These are phyloP conservation scores for Rattus rattus DNA, from an alignment of 2,113 vertebrate genomes.

Conservation along the genomic window DNA sequence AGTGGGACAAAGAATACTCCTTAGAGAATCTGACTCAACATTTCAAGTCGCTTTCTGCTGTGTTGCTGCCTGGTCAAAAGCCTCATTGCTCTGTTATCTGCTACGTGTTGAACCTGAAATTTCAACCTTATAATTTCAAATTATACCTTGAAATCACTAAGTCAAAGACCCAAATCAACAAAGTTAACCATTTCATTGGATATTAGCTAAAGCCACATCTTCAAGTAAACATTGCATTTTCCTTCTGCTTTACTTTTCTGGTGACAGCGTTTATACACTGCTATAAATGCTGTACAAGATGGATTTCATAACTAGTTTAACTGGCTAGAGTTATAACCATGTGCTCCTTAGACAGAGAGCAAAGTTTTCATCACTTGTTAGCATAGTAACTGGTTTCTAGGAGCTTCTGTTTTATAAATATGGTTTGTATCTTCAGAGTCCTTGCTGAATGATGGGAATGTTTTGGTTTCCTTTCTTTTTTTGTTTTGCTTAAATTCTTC, in stretches of 20 bases:
- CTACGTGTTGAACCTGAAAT: neutral
- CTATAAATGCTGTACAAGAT: neutral
- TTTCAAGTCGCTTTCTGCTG: neutral
- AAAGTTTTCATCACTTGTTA: neutral
- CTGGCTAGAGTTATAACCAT: too few species aligned
- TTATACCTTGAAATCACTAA: neutral
- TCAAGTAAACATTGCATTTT: neutral
- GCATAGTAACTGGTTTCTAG: neutral
- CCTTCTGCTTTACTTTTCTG: neutral
- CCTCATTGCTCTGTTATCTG: neutral
- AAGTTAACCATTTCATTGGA: neutral
- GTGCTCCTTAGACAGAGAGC: neutral
- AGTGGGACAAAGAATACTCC: neutral
- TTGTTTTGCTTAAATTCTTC: neutral
- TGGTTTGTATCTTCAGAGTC: neutral
- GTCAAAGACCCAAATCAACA: neutral
- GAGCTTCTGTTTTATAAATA: neutral
- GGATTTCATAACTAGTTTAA: neutral
- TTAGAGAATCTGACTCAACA: neutral
- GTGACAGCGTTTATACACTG: neutral
- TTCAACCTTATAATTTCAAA: neutral
- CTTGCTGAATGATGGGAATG: neutral
- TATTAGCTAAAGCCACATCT: neutral
- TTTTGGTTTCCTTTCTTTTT: neutral
- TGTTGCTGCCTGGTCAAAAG: neutral